A percentile compares a stretch with the other conserved stretches of the same genome.
phyloP scores from a whole-genome alignment of 2,797 vertebrate species.

The Hoplostethus mediterraneus region DNA sequence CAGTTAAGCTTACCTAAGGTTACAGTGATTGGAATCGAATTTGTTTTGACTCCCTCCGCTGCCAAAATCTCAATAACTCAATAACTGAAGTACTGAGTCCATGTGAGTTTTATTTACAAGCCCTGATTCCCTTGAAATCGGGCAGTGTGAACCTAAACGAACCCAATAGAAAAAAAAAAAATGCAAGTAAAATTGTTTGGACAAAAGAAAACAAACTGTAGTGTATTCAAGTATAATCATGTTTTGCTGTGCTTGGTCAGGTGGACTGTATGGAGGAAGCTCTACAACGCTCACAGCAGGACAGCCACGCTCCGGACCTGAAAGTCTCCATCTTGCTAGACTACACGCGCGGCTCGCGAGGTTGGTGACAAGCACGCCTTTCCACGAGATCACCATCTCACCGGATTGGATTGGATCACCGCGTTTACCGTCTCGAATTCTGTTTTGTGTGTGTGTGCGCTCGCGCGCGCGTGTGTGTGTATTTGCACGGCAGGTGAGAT shows the following conservation, averaged over 20 bases:
- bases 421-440: fast-evolving
- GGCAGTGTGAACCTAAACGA: conserved; percentile 10
- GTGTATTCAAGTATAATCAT: conserved; percentile 5
- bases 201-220: conserved; percentile 41
- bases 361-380: conserved; percentile 65
- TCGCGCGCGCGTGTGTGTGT: too few species aligned
- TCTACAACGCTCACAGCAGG: conserved; percentile 85
- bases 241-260: conserved; percentile 67
- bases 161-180: conserved; percentile 11
- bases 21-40: too few species aligned
- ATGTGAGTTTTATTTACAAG: conserved; percentile 19
- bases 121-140: conserved; percentile 29
- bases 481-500: conserved; percentile 82
- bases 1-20: too few species aligned
- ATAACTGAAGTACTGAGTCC: background rate
- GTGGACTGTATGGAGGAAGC: conserved; percentile 94
- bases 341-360: conserved; percentile 95
- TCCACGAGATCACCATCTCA: fast-evolving
- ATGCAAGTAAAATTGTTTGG: conserved; percentile 20
- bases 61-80: too few species aligned
- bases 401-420: background rate
- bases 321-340: conserved; percentile 93
- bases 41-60: too few species aligned
- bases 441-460: background rate
- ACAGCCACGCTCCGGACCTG: conserved; percentile 75